Conservation (phyloP, 2,797 vertebrate genomes). For the Dicrostonyx torquatus region DNA sequence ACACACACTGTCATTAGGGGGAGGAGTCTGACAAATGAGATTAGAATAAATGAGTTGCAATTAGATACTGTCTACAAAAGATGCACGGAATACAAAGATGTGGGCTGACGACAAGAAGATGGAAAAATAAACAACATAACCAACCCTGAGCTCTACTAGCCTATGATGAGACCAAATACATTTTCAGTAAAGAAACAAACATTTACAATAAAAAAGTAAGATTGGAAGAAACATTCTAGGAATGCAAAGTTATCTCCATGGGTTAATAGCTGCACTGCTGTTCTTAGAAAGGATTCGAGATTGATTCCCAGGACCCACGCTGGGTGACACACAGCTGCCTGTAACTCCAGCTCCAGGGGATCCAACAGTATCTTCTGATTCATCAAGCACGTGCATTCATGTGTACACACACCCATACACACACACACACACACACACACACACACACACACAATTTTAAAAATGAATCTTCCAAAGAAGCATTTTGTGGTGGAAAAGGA, state of each 20-base stretch:
- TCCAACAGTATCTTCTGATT: background rate
- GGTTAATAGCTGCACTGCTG: too few relatives aligned
- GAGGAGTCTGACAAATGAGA: background rate
- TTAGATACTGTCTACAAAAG: background rate
- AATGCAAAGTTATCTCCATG: background rate
- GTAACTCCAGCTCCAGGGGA: background rate
- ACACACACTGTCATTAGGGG: background rate
- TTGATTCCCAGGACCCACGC: background rate
- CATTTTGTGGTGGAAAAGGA: background rate
- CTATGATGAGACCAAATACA: background rate
- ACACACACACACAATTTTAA: background rate
- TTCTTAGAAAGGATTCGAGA: background rate
- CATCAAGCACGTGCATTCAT: background rate
- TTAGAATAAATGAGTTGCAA: conserved; percentile 1
- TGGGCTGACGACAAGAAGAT: background rate
- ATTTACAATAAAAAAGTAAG: background rate
- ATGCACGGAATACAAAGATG: conserved; percentile 6
- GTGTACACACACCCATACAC: too few relatives aligned
- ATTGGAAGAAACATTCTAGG: background rate
- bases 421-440: background rate
- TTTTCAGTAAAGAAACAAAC: background rate
- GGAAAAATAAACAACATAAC: background rate
- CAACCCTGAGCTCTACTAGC: background rate
- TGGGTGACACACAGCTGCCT: background rate
- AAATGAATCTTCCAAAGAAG: background rate